A percentile compares a stretch with the other conserved stretches of the same genome.
Evolutionary conservation across 2,113 vertebrate species (phyloP).

Genomic region (Plotosus lineatus): DNA sequence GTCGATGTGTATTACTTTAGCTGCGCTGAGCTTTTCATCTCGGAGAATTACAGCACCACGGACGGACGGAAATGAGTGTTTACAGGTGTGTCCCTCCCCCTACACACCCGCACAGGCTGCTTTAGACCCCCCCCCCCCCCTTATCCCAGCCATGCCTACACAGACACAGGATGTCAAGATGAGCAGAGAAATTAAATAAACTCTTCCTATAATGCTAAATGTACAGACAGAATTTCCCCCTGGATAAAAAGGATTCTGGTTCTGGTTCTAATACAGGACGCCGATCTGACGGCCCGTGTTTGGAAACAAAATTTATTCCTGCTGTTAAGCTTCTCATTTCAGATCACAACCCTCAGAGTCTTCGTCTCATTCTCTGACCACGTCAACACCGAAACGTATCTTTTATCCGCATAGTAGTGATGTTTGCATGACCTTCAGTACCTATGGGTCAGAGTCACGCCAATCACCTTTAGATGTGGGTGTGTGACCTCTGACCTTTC

Average conservation of each 20-base stretch:
- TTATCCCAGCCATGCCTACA: not conserved
- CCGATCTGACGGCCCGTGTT: not conserved
- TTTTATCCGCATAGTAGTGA: not conserved
- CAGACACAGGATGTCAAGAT: conserved; percentile 21
- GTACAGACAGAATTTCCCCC: no score
- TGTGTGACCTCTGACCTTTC: conserved; percentile 31
- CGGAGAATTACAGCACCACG: not conserved
- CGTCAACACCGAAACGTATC: not conserved
- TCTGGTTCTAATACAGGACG: no score
- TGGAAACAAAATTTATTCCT: not conserved
- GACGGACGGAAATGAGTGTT: not conserved
- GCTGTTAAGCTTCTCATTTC: not conserved
- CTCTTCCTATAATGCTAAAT: not conserved
- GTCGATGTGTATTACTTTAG: conserved; percentile 31
- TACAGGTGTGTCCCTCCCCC: not conserved
- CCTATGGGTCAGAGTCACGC: conserved; percentile 9
- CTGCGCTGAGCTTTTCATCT: not conserved
- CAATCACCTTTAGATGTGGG: conserved; percentile 23
- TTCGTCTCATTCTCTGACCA: not conserved
- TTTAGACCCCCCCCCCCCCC: not conserved
- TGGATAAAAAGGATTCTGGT: no score
- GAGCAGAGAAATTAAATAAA: not conserved
- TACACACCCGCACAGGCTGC: not conserved
- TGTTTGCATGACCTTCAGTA: conserved; percentile 22
- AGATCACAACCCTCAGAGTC: not conserved